Percentiles rank a stretch among this genome's conserved stretches.
Evolutionary conservation across 37 sponge, comb jelly and placozoan species (phyloP).

Genomic region (Halisarca cf. caerulea): DNA sequence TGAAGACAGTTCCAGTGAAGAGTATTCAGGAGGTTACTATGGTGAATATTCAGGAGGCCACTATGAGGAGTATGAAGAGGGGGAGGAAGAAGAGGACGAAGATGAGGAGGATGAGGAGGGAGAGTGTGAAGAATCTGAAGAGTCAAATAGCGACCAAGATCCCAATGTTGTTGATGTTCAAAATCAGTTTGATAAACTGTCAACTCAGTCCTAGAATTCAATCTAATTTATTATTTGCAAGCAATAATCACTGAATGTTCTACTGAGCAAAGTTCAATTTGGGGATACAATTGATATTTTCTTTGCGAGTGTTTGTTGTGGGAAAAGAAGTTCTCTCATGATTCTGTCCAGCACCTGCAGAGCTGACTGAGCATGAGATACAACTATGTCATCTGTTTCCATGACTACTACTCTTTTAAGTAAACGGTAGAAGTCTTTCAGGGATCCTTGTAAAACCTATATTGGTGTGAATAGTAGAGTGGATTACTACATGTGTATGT

Average conservation of each 20-base stretch:
- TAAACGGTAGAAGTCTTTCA: conserved; percentile 68
- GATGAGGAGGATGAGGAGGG: conserved; percentile 43
- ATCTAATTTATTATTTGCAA: no score
- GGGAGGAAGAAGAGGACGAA: not conserved
- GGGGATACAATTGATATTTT: conserved; percentile 60
- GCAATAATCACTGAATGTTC: not conserved
- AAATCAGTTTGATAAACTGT: not conserved
- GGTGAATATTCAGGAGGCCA: not conserved
- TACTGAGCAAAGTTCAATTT: not conserved
- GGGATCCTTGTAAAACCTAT: conserved; percentile 40
- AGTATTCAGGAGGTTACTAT: no score
- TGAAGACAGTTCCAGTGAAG: no score
- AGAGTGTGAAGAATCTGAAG: not conserved
- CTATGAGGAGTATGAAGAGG: not conserved
- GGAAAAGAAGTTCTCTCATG: conserved; percentile 67
- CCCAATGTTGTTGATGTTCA: conserved; percentile 32
- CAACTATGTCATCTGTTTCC: conserved; percentile 65
- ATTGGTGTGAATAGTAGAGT: not conserved
- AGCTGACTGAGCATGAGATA: conserved; percentile 74
- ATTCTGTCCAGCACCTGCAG: conserved; percentile 74
- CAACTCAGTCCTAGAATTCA: not conserved
- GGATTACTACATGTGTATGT: not conserved
- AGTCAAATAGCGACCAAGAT: conserved; percentile 11
- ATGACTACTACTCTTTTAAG: conserved; percentile 66
- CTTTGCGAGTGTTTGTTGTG: conserved; percentile 45